Evolutionary conservation across 2,888 invertebrate genomes (phyloP), one percentile per base, ranked within the genome.

Genomic region (Machimus atricapillus): DNA sequence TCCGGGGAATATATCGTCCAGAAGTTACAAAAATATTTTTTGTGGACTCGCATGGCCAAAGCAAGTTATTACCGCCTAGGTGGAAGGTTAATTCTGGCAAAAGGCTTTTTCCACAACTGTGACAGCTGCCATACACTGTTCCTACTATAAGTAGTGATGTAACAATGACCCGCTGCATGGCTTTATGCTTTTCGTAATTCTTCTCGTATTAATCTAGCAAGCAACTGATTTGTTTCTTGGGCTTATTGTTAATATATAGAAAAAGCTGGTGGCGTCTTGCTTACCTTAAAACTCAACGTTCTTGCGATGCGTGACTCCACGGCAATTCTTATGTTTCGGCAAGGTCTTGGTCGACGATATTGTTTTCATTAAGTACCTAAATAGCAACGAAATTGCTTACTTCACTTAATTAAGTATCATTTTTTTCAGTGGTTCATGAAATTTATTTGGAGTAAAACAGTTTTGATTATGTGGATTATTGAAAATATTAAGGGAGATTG

Each of bases 11-110:
- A 92, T 94, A 95, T 58, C 94, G 93, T 2, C 94, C 94, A 1
- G 94, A 93, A 78, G 92, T 93, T 81, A 93, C 93, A 91, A 94
- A 95, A 90, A 95, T 93, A 89, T 93, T 94, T 90, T 93, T 94
- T 23, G 94, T 95, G 76, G 93, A 93, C 1, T 93, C 90, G 89
- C 94, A 94, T n/a, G 94, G 94, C 94, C 94, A 95, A 34, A 93
- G 92, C 43, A 95, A 89, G 88, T 91, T 91, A 89, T 91, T 92
- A 86, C 92, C 92, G 78, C 92, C 92, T 27, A 92, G 87, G 86
- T 92, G 91, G 56, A 92, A 92, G 82, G 91, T 91, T 34, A 92
- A 89, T 56, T 92, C 91, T 1, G 89, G 43, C 34, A 88, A 85
- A 43, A 87, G 12, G 7, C 86, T 43, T 37, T 88, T 88, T 12